Percentiles rank a stretch among this genome's conserved stretches.
Evolutionary conservation across 2,113 vertebrate genomes (phyloP).

Genomic region (Herpetotheres cachinnans): DNA sequence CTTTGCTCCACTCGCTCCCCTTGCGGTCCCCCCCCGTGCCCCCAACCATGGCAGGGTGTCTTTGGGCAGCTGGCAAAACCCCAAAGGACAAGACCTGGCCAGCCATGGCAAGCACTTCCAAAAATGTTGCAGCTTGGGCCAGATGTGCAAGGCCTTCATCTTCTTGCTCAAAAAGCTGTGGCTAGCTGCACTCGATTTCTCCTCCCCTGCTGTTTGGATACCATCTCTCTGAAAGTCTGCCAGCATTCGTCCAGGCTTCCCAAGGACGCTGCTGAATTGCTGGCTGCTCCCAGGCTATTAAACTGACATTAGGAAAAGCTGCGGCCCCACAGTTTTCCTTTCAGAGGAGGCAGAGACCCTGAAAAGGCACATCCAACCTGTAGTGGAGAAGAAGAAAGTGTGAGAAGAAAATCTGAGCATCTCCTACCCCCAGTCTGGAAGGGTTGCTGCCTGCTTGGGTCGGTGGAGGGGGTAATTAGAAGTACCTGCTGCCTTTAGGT

Average conservation of each 20-base stretch:
- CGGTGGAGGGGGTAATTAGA: slow-evolving; percentile 17
- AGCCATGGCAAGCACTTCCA: accelerated
- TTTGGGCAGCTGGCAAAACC: neutral
- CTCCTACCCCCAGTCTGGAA: neutral
- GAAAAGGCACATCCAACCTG: neutral
- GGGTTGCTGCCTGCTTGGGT: neutral
- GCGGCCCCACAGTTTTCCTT: neutral
- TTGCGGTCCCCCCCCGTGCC: neutral
- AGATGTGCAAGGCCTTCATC: neutral
- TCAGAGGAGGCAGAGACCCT: neutral
- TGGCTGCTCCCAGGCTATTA: neutral
- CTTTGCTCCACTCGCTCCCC: neutral
- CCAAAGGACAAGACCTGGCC: neutral
- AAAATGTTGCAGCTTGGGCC: neutral
- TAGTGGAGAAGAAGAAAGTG: neutral
- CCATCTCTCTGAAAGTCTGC: neutral
- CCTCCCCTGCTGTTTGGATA: neutral
- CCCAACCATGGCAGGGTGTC: neutral
- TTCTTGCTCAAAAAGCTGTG: neutral
- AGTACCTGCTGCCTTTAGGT: slow-evolving; percentile 26
- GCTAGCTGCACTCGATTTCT: neutral
- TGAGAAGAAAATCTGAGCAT: neutral
- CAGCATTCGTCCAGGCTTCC: neutral
- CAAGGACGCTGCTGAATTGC: neutral
- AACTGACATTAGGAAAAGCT: slow-evolving; percentile 1